Evolutionary conservation across 2,113 vertebrate genomes (phyloP).

Genomic region (Coregonus clupeaformis): DNA sequence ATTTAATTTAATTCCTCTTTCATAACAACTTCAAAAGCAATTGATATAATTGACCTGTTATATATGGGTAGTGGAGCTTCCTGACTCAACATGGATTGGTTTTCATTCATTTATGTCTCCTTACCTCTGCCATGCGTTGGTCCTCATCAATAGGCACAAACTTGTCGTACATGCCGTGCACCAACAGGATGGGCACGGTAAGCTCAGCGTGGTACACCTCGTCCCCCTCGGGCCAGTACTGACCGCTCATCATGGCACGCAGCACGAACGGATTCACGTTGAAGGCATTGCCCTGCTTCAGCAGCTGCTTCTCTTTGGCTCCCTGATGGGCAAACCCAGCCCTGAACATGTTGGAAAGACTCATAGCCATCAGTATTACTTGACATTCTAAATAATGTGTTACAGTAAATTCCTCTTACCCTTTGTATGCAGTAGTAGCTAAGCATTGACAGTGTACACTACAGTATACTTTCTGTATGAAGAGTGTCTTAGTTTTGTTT

Average conservation of each 20-base stretch:
- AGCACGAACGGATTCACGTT: conserved; percentile 95
- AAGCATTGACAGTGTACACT: too few relatives aligned
- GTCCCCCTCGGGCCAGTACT: conserved; percentile 97
- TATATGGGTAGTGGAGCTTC: background rate
- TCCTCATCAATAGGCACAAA: conserved; percentile 96
- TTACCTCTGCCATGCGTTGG: conserved; percentile 96
- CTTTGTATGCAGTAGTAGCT: too few relatives aligned
- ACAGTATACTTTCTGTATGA: too few relatives aligned
- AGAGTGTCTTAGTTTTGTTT: too few relatives aligned
- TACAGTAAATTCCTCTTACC: too few relatives aligned
- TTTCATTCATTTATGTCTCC: background rate
- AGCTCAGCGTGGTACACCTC: conserved; percentile 97
- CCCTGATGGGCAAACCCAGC: conserved; percentile 96
- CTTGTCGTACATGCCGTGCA: conserved; percentile 95
- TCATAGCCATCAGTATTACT: too few relatives aligned
- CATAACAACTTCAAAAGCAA: background rate
- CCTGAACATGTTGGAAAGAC: conserved; percentile 59
- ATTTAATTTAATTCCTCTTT: background rate
- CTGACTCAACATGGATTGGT: conserved; percentile 59
- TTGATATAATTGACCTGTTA: background rate
- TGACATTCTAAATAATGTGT: too few relatives aligned
- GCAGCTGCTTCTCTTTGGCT: conserved; percentile 94
- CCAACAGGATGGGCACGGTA: conserved; percentile 88
- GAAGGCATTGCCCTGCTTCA: conserved; percentile 94
- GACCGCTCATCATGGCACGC: conserved; percentile 96